Conservation (phyloP, 2,113 vertebrate species). For the Prinia subflava region DNA sequence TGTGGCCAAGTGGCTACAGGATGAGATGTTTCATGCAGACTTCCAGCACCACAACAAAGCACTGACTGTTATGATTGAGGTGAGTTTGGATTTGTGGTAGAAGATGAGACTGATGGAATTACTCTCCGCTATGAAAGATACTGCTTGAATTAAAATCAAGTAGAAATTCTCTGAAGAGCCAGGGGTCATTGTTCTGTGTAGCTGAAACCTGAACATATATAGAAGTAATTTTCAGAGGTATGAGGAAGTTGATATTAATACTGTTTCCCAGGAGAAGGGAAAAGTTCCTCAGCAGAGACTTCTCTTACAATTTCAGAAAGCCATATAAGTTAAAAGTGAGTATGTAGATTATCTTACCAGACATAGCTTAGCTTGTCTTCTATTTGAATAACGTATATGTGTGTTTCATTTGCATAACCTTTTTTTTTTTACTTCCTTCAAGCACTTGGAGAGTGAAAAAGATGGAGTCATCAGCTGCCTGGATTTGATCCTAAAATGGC, state of each 20-base stretch:
- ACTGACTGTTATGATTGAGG: conserved; percentile 92
- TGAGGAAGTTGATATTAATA: neutral
- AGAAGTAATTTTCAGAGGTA: neutral
- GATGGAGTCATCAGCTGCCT: conserved; percentile 91
- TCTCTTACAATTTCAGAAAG: neutral
- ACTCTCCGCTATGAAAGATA: neutral
- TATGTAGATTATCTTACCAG: neutral
- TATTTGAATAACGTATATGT: neutral
- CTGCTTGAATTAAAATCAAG: neutral
- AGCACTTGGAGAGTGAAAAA: conserved; percentile 92
- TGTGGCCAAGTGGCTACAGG: conserved; percentile 92
- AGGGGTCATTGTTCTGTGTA: neutral
- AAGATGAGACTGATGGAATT: neutral
- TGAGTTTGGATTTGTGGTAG: conserved; percentile 51
- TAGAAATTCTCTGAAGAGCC: neutral
- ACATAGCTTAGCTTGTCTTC: neutral
- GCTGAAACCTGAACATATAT: neutral
- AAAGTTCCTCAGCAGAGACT: neutral
- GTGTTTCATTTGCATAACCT: neutral
- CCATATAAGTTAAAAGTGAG: neutral
- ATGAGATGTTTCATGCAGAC: conserved; percentile 95
- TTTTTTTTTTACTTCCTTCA: neutral
- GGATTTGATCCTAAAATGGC: conserved; percentile 96
- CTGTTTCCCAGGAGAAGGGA: neutral
- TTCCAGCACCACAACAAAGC: conserved; percentile 97